phyloP scores from a whole-genome alignment of 2,113 vertebrate genomes.

The Datnioides undecimradiatus region DNA sequence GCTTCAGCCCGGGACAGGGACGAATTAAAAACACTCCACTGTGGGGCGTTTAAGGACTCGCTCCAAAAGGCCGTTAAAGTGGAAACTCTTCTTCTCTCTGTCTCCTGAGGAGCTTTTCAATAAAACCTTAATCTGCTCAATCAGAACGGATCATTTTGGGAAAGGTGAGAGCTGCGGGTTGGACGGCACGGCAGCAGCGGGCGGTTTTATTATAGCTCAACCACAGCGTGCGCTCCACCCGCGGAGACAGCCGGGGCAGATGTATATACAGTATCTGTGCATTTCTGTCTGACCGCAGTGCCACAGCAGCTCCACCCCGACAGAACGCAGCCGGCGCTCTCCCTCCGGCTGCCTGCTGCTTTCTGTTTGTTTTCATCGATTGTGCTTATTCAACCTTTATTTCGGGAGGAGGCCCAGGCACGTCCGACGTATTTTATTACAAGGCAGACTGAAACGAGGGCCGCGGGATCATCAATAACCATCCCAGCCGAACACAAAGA shows the following conservation, averaged over 20 bases:
- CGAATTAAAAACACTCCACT: background rate
- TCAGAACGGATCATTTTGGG: background rate
- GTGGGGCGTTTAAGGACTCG: no score
- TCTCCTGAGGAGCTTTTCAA: background rate
- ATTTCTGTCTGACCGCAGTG: conserved; percentile 26
- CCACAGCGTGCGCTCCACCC: conserved; percentile 33
- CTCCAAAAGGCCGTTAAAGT: no score
- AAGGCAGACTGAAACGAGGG: background rate
- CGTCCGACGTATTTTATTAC: background rate
- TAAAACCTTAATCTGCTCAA: background rate
- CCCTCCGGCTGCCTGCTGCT: no score
- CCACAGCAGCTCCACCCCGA: conserved; percentile 20
- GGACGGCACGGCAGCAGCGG: background rate
- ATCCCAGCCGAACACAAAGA: conserved; percentile 3
- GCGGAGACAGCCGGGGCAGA: background rate
- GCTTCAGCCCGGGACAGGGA: background rate
- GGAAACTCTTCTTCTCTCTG: background rate
- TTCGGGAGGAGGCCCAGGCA: background rate
- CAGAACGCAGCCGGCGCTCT: background rate
- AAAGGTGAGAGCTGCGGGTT: background rate
- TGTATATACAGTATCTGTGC: background rate
- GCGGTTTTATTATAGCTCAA: conserved; percentile 27
- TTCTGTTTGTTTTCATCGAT: background rate
- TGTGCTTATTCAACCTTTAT: background rate
- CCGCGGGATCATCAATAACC: conserved; percentile 11